Evolutionary conservation across 2,888 invertebrate genomes (phyloP).

Genomic region (Lasioglossum villosulum): DNA sequence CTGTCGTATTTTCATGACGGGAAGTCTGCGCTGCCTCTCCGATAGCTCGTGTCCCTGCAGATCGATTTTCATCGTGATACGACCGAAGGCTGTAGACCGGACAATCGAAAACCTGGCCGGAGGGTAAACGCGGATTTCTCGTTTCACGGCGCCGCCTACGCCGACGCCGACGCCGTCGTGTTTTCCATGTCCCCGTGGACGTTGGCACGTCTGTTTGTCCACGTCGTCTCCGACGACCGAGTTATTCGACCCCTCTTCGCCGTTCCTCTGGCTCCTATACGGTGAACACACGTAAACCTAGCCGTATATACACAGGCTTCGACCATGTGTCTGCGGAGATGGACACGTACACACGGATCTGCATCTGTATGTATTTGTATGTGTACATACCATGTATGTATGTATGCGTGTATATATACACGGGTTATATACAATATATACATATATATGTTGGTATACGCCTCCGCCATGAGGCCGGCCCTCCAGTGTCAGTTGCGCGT

Average conservation of each 20-base stretch:
- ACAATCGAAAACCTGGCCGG: conserved; percentile 73
- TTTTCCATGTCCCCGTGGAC: conserved; percentile 80
- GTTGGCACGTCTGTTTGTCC: conserved; percentile 82
- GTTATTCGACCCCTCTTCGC: conserved; percentile 73
- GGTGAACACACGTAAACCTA: conserved; percentile 12
- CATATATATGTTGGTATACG: conserved; percentile 47
- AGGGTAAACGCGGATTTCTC: conserved; percentile 73
- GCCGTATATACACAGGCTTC: not conserved
- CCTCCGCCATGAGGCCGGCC: conserved; percentile 74
- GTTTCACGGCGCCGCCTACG: conserved; percentile 70
- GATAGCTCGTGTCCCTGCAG: conserved; percentile 65
- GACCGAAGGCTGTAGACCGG: conserved; percentile 62
- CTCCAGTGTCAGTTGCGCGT: conserved; percentile 82
- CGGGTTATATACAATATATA: conserved; percentile 12
- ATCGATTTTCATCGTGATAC: conserved; percentile 72
- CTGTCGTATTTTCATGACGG: conserved; percentile 69
- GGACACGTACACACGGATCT: conserved; percentile 22
- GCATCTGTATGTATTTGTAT: not conserved
- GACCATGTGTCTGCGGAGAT: conserved; percentile 24
- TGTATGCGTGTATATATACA: not conserved
- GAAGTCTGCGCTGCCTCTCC: conserved; percentile 46
- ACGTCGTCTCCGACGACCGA: conserved; percentile 78
- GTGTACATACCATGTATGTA: conserved; percentile 26
- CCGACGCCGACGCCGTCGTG: conserved; percentile 69
- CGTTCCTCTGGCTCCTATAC: conserved; percentile 39